Evolutionary conservation across 2,797 vertebrate species (phyloP).

Genomic region (Sebastes iracundus): DNA sequence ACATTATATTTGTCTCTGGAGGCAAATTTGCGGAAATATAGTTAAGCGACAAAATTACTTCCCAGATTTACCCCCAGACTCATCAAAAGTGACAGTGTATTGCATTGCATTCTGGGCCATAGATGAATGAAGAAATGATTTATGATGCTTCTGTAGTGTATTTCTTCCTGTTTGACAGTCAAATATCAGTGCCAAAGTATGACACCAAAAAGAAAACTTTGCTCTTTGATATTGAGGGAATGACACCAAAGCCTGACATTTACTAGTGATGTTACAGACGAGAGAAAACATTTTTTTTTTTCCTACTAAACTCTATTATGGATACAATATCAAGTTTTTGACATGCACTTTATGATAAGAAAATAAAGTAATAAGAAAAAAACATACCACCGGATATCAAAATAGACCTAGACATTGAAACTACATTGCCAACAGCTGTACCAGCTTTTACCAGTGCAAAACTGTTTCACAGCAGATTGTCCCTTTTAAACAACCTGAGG

Average conservation of each 20-base stretch:
- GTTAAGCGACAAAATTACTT: not conserved
- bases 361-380: not conserved
- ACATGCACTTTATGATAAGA: conserved; percentile 9
- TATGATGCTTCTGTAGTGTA: not conserved
- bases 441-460: conserved; percentile 12
- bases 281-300: not conserved
- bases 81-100: not conserved
- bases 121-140: not conserved
- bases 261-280: conserved; percentile 9
- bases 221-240: conserved; percentile 36
- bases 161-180: conserved; percentile 16
- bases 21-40: not conserved
- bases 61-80: not conserved
- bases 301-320: conserved; percentile 19
- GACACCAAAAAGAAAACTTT: conserved; percentile 13
- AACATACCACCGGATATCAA: conserved; percentile 15
- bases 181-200: conserved; percentile 13
- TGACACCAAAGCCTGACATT: conserved; percentile 42
- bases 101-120: conserved; percentile 8
- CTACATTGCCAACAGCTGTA: conserved; percentile 16
- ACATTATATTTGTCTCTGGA: not conserved
- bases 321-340: conserved; percentile 23
- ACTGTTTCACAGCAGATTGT: conserved; percentile 35
- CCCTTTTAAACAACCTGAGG: conserved; percentile 29
- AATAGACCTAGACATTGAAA: not conserved